Evolutionary conservation across 1,140 invertebrate species (phyloP), one percentile per base, ranked within the genome.

Genomic region (Apis cerana): DNA sequence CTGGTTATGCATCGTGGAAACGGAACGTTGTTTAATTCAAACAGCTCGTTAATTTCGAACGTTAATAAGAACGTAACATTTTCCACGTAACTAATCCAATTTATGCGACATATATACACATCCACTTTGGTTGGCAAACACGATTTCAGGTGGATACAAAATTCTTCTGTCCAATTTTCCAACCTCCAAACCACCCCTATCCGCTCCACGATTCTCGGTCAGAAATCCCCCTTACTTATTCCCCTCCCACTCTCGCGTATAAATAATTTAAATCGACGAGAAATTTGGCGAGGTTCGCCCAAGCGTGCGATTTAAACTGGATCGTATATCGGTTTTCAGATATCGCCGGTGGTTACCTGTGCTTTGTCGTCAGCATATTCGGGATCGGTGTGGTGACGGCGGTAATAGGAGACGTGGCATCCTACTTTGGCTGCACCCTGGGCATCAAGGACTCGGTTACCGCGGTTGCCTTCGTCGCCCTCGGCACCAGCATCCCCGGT

Each of bases 401-500:
- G 1, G 91, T 99, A 75, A 99, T 99, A 91, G 99, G 99, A 61
- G 99, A 99, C 93, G 95, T 99, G 13, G 99, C 99, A 10, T 98
- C 98, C 5, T 97, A 98, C 93, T 99, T 99, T 91, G 99, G 99
- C 83, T 99, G 98, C 92, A 99, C 98, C n/a, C 95, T 99, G 48
- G 98, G 98, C 62, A 96, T 99, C 83, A 97, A 98, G 94, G 99
- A 99, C 93, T 96, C 98, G 9, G 98, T 99, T 54, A 99, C 99
- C 67, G 99, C 99, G 76, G 98, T 99, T 87, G 96, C 98, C 15
- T 99, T 99, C 92, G 99, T 99, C 3, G 98, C 99, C 56, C 95
- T 99, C 21, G 98, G 98, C 84, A 99, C 98, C 77, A 99, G 98
- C 94, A 97, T 99, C 94, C 98, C 98, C 95, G 98, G 98, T 99